Evolutionary conservation across 1,140 invertebrate species (phyloP).

Genomic region (Epicauta chinensis): DNA sequence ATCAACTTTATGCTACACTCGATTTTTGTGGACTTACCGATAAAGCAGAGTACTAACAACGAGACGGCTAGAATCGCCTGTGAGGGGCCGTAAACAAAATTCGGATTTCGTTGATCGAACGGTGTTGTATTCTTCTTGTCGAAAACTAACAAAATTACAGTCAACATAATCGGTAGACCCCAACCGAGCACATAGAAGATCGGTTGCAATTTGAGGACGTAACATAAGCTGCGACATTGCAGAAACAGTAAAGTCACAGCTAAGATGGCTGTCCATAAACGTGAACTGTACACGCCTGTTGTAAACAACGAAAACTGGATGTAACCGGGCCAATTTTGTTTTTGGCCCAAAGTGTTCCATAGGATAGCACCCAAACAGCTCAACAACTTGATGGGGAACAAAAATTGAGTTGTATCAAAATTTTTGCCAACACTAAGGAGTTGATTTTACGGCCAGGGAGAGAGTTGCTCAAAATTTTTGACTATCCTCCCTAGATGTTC

Average conservation of each 20-base stretch:
- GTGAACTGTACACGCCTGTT: constrained; percentile 66
- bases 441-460: no score
- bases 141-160: constrained; percentile 42
- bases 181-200: constrained; percentile 67
- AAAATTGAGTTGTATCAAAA: not conserved
- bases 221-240: constrained; percentile 73
- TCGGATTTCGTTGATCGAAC: constrained; percentile 60
- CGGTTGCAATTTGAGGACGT: constrained; percentile 66
- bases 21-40: constrained; percentile 49
- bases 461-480: no score
- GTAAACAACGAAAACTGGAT: constrained; percentile 67
- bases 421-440: not conserved
- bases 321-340: constrained; percentile 51
- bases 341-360: constrained; percentile 51
- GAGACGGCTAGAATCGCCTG: constrained; percentile 64
- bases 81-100: constrained; percentile 70
- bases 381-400: constrained; percentile 28
- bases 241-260: constrained; percentile 75
- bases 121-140: constrained; percentile 44
- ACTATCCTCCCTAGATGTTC: no score
- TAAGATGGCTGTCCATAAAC: constrained; percentile 78
- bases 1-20: no score
- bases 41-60: constrained; percentile 59
- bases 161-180: constrained; percentile 56
- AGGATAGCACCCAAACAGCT: constrained; percentile 62